These are phyloP conservation scores for Smittia aterrima DNA, from an alignment of 2,888 invertebrate species.

Conservation along the genomic window DNA sequence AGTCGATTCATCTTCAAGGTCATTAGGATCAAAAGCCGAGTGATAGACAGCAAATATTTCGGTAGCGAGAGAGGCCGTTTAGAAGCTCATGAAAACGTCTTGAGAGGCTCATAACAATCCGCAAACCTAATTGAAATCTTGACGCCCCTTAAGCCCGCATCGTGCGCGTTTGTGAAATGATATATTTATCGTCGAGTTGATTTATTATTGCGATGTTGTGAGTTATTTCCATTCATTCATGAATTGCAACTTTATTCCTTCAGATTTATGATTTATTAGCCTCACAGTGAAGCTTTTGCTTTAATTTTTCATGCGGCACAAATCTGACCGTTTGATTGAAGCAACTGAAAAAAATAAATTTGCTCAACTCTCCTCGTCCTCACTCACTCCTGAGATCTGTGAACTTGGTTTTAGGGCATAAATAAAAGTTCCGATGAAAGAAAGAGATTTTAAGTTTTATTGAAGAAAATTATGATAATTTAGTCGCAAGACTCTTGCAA, in stretches of 20 bases:
- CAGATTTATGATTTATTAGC: conserved; percentile 26
- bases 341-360: too few relatives aligned
- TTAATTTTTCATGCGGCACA: conserved; percentile 1
- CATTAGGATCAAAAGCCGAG: background rate
- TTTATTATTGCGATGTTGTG: conserved; percentile 20
- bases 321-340: background rate
- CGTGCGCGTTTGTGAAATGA: conserved; percentile 22
- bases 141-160: conserved; percentile 19
- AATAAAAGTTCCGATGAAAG: too few relatives aligned
- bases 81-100: background rate
- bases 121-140: conserved; percentile 27
- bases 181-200: conserved; percentile 30
- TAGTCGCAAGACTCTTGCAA: too few relatives aligned
- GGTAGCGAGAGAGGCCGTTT: background rate
- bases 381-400: too few relatives aligned
- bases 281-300: background rate
- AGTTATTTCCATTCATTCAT: conserved; percentile 26
- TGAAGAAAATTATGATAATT: conserved; percentile 21
- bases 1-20: conserved; percentile 16
- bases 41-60: background rate
- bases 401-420: background rate
- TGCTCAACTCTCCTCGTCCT: too few relatives aligned
- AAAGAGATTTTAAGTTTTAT: conserved; percentile 13
- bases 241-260: conserved; percentile 19
- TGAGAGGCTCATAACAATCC: background rate